Base-by-base conservation (phyloP, 2,797 vertebrate genomes). In the Anguilla megastoma region DNA sequence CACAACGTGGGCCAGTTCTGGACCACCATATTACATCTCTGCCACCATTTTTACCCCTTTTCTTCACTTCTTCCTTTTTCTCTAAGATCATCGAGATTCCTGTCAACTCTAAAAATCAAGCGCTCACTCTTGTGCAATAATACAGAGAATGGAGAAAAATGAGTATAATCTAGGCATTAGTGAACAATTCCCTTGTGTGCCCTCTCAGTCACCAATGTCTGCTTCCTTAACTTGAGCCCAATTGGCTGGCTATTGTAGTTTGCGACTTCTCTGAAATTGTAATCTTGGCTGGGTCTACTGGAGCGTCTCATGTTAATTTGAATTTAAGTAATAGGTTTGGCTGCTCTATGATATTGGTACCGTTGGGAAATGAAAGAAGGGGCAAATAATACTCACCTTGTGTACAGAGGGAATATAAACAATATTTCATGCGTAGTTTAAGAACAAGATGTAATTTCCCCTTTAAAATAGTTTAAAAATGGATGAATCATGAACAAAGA, bases 261-360 rank as follows among this genome's bases (percentile, higher is more conserved):
- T 63, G 18, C 56, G 36, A 86, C 24, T 4, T 74, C 54, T 48
- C 41, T n/a, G 14, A 71, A 54, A 74, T 27, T 86, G 27, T 66
- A 18, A 66, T 86, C 85, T 41, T 24, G 41, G 41, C 30, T 18
- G 48, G 14, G 16, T 10, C 56, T 3, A 3, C 14, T 33, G 36
- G 16, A 48, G 56, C 48, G 5, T 41, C 33, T 36, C 18, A 45
- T 56, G 60, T 5, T 63, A 60, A 58, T 58, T 60, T 30, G 58
- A 48, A 86, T 45, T 30, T n/a, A 85, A 30, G 83, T 14, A 85
- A 85, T 85, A 14, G 24, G n/a, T 58, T 60, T 85, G 18, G 30
- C 14, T 41, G 54, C 63, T 66, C 63, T 63, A 2, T 63, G 50
- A 52, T 12, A 52, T 52, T 56, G 12, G 54, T 56, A 56, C 54